phyloP scores from a whole-genome alignment of 2,113 vertebrate species.

The Ibidorhyncha struthersii region DNA sequence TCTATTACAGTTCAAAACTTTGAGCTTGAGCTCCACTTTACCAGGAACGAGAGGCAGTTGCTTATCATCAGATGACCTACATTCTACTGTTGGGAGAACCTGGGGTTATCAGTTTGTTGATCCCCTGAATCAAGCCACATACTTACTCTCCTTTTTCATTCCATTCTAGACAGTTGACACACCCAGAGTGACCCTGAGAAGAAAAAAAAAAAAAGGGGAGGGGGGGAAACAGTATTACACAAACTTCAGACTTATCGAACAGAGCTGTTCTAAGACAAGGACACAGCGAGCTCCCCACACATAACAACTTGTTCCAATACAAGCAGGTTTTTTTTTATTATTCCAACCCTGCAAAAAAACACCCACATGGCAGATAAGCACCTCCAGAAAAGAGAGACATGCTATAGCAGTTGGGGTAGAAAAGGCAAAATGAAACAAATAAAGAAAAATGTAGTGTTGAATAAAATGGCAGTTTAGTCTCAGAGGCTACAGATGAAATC shows the following conservation, averaged over 20 bases:
- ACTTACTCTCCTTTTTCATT: slow-evolving; percentile 99
- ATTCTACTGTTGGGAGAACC: not conserved
- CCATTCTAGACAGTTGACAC: slow-evolving; percentile 99
- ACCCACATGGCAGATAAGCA: not conserved
- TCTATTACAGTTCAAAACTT: not conserved
- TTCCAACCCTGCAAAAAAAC: not conserved
- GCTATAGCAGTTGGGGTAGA: not conserved
- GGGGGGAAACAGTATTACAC: not conserved
- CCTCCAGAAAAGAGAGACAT: not conserved
- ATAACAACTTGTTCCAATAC: not conserved
- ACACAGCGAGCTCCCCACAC: not conserved
- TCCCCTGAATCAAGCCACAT: not conserved
- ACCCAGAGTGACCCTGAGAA: slow-evolving; percentile 93
- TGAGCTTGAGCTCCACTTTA: not conserved
- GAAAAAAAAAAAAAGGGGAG: not conserved
- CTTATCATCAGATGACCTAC: not conserved
- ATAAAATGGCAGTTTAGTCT: slow-evolving; percentile 26
- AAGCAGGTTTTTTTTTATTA: not conserved
- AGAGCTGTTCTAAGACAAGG: slow-evolving; percentile 8
- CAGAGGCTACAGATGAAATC: slow-evolving; percentile 2
- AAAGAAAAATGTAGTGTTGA: not conserved
- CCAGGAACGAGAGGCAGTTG: not conserved
- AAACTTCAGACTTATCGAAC: slow-evolving; percentile 8
- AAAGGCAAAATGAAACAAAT: not conserved
- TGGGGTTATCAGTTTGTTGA: not conserved